Conservation (phyloP, 1,140 invertebrate species). For the Megathymus violae region DNA sequence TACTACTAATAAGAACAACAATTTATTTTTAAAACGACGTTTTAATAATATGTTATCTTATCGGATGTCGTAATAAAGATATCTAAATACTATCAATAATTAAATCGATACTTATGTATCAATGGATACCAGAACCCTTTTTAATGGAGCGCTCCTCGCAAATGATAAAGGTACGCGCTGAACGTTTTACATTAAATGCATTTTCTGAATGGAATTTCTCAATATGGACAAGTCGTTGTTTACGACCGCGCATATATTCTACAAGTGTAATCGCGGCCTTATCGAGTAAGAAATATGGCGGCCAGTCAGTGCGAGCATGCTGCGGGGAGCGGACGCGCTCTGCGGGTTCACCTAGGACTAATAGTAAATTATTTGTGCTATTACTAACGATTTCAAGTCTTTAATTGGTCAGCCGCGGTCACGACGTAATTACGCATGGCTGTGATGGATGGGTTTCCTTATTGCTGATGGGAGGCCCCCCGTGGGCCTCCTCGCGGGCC, state of each 20-base stretch:
- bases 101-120: no score
- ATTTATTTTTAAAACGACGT: no score
- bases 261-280: constrained; percentile 47
- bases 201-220: constrained; percentile 31
- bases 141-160: constrained; percentile 21
- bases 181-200: constrained; percentile 34
- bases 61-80: no score
- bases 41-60: no score
- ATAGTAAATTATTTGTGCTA: constrained; percentile 44
- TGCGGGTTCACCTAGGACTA: constrained; percentile 25
- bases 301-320: constrained; percentile 39
- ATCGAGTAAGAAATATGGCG: constrained; percentile 57
- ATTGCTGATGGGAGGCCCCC: constrained; percentile 34
- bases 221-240: constrained; percentile 26
- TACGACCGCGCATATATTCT: constrained; percentile 32
- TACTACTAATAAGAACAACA: no score
- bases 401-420: constrained; percentile 51
- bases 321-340: constrained; percentile 45
- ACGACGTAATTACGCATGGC: constrained; percentile 39
- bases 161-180: constrained; percentile 19
- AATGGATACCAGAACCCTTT: no score
- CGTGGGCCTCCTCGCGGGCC: constrained; percentile 25
- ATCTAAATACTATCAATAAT: no score
- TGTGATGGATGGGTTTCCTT: constrained; percentile 43
- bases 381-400: constrained; percentile 42